Base-by-base conservation (phyloP, 2,797 vertebrate genomes). In the Octomys mimax region DNA sequence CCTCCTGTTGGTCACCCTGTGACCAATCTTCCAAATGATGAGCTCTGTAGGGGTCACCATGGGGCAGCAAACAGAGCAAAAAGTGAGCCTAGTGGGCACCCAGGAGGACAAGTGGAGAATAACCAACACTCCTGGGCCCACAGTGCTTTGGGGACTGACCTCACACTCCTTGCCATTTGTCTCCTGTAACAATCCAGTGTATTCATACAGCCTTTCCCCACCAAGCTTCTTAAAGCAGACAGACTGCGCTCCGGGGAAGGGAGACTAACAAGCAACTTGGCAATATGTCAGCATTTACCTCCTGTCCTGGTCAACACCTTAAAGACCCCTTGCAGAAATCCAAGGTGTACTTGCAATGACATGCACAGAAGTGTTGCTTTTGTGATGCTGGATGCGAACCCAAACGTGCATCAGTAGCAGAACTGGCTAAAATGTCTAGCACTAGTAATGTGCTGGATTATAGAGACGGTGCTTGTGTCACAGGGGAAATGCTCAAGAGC, bases 121-220 rank as follows among this genome's bases (percentile, higher is more conserved):
- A 49, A 52, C 9, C 7, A 10, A 42, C 31, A 5, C 0, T 0
- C 21, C 24, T 28, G 21, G 26, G 11, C 18, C 10, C 28, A 3
- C 16, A 13, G 33, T 28, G 9, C 28, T 52, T 28, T 62, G n/a
- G 31, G 78, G 52, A 31, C 13, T 59, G 24, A 61, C 42, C 26
- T 36, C 42, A 24, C 26, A 9, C 75, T 12, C 5, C 57, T 90
- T 79, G 54, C 49, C 5, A 68, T 9, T 31, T 26, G 19, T 46
- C 24, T 75, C 49, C 22, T 82, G 12, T 36, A 36, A 57, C 42
- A 4, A 42, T 42, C 42, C 5, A 42, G 42, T 42, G 42, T 42
- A 42, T 42, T 42, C 42, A 42, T 6, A 42, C 42, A 42, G 42
- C 42, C 6, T 22, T 12, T 64, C 52, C 42, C 28, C 33, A 71